These are phyloP conservation scores for Cartodere bifasciata DNA, from an alignment of 2,888 invertebrate genomes.

Conservation along the genomic window DNA sequence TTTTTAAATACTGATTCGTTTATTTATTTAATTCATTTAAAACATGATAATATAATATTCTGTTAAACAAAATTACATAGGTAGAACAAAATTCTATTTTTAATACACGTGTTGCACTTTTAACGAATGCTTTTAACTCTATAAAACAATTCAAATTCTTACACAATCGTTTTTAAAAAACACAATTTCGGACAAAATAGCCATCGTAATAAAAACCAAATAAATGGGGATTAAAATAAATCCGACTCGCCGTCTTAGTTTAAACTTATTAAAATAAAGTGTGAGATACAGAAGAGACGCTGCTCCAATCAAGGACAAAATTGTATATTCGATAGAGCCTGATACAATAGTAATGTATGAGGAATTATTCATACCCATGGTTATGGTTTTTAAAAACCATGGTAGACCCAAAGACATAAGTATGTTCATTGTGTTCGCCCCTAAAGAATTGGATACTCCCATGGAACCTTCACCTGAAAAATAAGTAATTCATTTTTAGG, in stretches of 20 bases:
- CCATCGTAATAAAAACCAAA: conserved; percentile 55
- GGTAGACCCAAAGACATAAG: conserved; percentile 71
- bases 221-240: conserved; percentile 53
- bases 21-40: no score
- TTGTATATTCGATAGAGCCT: conserved; percentile 68
- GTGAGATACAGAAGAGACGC: conserved; percentile 56
- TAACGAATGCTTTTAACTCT: no score
- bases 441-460: conserved; percentile 77
- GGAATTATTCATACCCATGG: conserved; percentile 32
- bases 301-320: conserved; percentile 63
- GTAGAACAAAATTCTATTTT: no score
- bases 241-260: conserved; percentile 58
- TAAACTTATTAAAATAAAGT: conserved; percentile 56
- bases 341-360: conserved; percentile 58
- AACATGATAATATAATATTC: no score
- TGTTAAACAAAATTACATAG: no score
- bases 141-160: no score
- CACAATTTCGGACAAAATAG: conserved; percentile 64
- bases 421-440: conserved; percentile 77
- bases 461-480: conserved; percentile 68
- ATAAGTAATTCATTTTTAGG: conserved; percentile 14
- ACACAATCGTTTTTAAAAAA: conserved; percentile 19
- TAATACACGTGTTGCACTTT: no score
- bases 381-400: conserved; percentile 66
- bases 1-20: no score